Conservation (phyloP, 2,888 invertebrate species). For the Agrenia bidenticulata region DNA sequence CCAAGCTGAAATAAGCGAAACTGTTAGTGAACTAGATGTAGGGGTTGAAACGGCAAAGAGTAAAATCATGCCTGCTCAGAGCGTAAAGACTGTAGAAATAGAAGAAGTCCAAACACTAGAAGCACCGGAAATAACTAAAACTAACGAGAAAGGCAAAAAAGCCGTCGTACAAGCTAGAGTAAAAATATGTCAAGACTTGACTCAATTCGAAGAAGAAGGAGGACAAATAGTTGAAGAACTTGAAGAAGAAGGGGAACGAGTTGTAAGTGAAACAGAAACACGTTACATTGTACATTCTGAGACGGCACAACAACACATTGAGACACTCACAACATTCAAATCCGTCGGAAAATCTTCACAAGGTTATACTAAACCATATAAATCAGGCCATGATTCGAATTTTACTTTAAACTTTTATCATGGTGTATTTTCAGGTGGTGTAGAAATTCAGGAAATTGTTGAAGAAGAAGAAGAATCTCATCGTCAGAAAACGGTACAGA, state of each 20-base stretch:
- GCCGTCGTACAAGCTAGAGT: background rate
- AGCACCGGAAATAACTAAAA: background rate
- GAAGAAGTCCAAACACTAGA: slow-evolving; percentile 12
- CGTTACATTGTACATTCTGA: slow-evolving; percentile 23
- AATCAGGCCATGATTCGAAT: too few species aligned
- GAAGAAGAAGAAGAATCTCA: slow-evolving; percentile 19
- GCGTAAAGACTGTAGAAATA: slow-evolving; percentile 6
- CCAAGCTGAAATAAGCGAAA: slow-evolving; percentile 3
- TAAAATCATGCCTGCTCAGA: background rate
- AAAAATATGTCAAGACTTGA: background rate
- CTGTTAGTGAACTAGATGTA: background rate
- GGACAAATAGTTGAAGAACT: slow-evolving; percentile 2
- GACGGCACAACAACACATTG: slow-evolving; percentile 17
- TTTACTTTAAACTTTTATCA: too few species aligned
- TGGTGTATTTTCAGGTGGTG: slow-evolving; percentile 10
- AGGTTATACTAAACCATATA: slow-evolving; percentile 3
- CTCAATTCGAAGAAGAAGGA: background rate
- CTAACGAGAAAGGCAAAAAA: background rate
- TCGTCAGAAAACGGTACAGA: slow-evolving; percentile 5
- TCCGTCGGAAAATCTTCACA: slow-evolving; percentile 11
- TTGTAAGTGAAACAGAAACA: slow-evolving; percentile 26
- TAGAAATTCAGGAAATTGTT: slow-evolving; percentile 29
- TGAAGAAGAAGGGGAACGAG: background rate
- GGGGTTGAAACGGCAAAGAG: background rate
- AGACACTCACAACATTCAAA: slow-evolving; percentile 31